Conservation (phyloP, 2,888 invertebrate genomes). For the Cremastinae sp. region DNA sequence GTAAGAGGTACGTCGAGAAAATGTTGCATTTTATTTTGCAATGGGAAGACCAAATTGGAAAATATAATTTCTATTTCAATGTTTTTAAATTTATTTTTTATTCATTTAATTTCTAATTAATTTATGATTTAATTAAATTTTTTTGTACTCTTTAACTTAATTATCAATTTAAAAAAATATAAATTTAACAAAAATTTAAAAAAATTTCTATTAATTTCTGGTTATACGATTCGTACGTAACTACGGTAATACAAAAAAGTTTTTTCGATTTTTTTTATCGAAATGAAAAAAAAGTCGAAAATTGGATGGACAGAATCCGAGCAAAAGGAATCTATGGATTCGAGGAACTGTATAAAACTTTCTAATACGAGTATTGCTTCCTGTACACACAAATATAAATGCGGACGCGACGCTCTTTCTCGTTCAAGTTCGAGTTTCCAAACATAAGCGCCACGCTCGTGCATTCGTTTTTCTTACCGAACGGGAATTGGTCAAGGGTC, state of each 20-base stretch:
- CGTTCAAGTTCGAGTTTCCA: slow-evolving; percentile 41
- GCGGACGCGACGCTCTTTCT: slow-evolving; percentile 12
- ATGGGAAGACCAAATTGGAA: no score
- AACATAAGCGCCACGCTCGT: slow-evolving; percentile 17
- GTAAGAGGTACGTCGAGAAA: no score
- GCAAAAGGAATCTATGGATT: slow-evolving; percentile 18
- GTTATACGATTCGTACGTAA: no score
- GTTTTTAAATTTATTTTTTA: no score
- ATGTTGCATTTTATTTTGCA: no score
- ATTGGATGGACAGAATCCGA: neutral
- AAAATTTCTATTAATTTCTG: no score
- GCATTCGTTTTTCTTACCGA: slow-evolving; percentile 15
- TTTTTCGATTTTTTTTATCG: no score
- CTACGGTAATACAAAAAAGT: no score
- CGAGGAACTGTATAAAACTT: slow-evolving; percentile 51
- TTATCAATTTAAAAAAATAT: neutral
- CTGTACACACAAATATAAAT: slow-evolving; percentile 19
- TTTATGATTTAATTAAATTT: neutral
- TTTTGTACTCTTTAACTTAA: neutral
- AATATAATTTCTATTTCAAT: no score
- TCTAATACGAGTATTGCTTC: slow-evolving; percentile 49
- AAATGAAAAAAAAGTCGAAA: no score
- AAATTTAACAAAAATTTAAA: neutral
- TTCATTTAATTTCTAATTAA: no score
- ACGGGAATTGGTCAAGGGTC: neutral